These are phyloP conservation scores for Casuarius casuarius DNA, from an alignment of 2,113 vertebrate genomes.

Conservation along the genomic window DNA sequence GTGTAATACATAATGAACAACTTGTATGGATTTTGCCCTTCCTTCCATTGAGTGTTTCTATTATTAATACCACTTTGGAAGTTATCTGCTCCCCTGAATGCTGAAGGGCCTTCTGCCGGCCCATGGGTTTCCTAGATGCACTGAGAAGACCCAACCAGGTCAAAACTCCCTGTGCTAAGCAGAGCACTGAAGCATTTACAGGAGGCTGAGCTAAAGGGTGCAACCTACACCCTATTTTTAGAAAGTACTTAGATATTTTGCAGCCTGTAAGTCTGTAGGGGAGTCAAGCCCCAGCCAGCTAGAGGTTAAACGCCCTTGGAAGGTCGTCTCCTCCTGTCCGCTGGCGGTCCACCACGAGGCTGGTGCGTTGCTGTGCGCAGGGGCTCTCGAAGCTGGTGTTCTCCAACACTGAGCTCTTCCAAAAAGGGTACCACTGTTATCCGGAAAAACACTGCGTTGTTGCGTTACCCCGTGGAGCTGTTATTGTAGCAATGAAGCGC, in stretches of 20 bases:
- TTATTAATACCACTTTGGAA: neutral
- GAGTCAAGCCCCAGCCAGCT: neutral
- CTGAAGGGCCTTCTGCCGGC: neutral
- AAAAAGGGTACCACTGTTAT: neutral
- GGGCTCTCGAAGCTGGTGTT: neutral
- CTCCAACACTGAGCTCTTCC: neutral
- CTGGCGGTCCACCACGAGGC: fast-evolving
- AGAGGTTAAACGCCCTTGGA: neutral
- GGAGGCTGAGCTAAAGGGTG: neutral
- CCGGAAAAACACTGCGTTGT: fast-evolving
- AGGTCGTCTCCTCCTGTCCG: neutral
- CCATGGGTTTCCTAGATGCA: fast-evolving
- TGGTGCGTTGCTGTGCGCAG: neutral
- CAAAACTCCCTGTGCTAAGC: neutral
- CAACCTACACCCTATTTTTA: neutral
- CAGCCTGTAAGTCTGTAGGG: neutral
- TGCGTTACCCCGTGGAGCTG: neutral
- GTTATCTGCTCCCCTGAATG: neutral
- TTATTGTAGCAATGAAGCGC: neutral
- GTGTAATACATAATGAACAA: neutral
- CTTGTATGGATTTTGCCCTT: neutral
- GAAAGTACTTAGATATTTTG: too few species aligned
- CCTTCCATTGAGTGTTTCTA: neutral
- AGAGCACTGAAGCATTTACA: neutral
- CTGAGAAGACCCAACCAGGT: neutral